A percentile compares a stretch with the other conserved stretches of the same genome.
Conservation (phyloP, 1,140 invertebrate genomes). For the Listronotus bonariensis region DNA sequence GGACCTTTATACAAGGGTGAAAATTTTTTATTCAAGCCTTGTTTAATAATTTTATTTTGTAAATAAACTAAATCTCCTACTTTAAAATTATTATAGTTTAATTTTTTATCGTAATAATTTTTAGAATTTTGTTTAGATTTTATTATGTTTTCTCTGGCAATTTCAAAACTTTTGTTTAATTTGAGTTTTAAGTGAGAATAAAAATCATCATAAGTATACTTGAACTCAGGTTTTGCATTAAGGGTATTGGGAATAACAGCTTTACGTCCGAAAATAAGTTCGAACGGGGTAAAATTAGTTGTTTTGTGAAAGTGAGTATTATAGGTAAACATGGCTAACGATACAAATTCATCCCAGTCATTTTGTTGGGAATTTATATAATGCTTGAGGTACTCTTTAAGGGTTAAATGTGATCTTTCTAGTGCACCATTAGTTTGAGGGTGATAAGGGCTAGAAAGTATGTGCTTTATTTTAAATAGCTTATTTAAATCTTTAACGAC, state of each 20-base stretch:
- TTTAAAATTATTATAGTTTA: constrained; percentile 32
- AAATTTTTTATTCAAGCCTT: constrained; percentile 31
- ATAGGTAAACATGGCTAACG: constrained; percentile 44
- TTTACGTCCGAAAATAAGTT: constrained; percentile 55
- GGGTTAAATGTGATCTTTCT: constrained; percentile 45
- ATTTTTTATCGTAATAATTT: constrained; percentile 46
- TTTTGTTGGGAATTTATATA: constrained; percentile 36
- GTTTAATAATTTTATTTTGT: not conserved
- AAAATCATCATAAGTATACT: constrained; percentile 49
- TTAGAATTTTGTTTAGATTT: constrained; percentile 46
- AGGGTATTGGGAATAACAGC: constrained; percentile 42
- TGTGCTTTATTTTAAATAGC: constrained; percentile 1
- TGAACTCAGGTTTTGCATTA: constrained; percentile 35
- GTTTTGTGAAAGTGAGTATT: constrained; percentile 50
- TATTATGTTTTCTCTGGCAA: constrained; percentile 46
- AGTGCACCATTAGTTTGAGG: constrained; percentile 50
- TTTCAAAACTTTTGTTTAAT: constrained; percentile 45
- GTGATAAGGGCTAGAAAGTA: not conserved
- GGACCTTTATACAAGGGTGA: constrained; percentile 31
- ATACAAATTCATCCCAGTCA: constrained; percentile 47
- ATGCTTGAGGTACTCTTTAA: constrained; percentile 47
- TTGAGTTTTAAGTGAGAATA: constrained; percentile 45
- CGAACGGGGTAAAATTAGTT: constrained; percentile 50
- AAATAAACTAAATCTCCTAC: constrained; percentile 14
- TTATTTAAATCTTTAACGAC: not conserved